Base-by-base conservation (phyloP, 2,113 vertebrate species). In the Serranochromis macrocephalus region DNA sequence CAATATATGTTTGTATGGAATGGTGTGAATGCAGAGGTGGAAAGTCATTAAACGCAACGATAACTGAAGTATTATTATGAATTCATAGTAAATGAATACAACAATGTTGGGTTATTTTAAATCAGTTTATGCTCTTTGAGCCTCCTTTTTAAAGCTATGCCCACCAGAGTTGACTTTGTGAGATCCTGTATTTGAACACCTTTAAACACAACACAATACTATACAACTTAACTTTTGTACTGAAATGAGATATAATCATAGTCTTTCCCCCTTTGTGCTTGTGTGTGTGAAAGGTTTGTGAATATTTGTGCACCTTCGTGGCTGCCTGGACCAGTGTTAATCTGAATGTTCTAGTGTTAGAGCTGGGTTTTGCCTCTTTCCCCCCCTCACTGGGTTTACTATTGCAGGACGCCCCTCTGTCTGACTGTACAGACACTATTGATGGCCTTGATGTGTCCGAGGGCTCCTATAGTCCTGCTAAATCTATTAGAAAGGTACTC, bases 401-500 rank as follows among this genome's bases (percentile, higher is more conserved):
- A 96, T 99, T 99, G 94, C 99, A 99, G 99, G 98, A 99, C 81
- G 98, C 97, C 93, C 98, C 98, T 97, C 98, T 99, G 93, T 99
- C 99, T 97, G 99, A 99, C 99, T 99, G 98, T 97, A 97, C 98
- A 97, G 99, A 99, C 96, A 98, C 97, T 98, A 98, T 99, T 98
- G 98, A 99, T 96, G 98, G 97, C 98, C 97, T 99, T 94, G 97
- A 98, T 97, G 96, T 96, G 95, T 97, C 98, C 97, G 97, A 98
- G 97, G 97, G 97, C 96, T 96, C 97, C 97, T 97, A 97, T 98
- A 99, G 97, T 96, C 98, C 98, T 80, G 97, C 98, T 99, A 98
- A 96, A 96, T 97, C 97, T 97, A 92, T 98, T 99, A 98, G 98
- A 99, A 99, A 99, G 98, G 98, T 99, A 99, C 97, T 97, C 96